Percentiles rank a stretch among this genome's conserved stretches.
phyloP scores from a whole-genome alignment of 2,888 invertebrate species.

The Athripsodes cinereus region DNA sequence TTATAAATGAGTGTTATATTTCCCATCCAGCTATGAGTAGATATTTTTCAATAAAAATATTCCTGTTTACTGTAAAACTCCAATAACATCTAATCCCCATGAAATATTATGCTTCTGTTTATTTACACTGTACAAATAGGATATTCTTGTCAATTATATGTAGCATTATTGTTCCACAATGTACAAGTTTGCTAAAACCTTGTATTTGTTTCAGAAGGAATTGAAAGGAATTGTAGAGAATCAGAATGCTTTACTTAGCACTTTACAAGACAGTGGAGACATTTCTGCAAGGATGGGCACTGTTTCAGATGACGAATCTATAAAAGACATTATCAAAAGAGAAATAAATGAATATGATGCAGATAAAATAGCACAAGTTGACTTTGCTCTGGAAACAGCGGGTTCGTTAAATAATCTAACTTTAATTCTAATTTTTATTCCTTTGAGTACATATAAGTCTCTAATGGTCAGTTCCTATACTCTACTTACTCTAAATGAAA shows the following conservation, averaged over 20 bases:
- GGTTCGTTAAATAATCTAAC: conserved; percentile 37
- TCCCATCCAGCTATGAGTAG: too few relatives aligned
- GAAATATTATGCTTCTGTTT: too few relatives aligned
- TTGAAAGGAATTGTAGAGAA: not conserved
- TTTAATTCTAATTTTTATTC: too few relatives aligned
- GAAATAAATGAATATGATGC: conserved; percentile 42
- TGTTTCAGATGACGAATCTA: not conserved
- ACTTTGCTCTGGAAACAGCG: conserved; percentile 58
- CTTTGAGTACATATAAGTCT: too few relatives aligned
- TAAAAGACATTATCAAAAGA: conserved; percentile 9
- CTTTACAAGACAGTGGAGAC: not conserved
- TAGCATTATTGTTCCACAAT: too few relatives aligned
- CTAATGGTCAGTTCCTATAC: not conserved
- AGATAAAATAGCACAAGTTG: conserved; percentile 56
- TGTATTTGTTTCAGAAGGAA: not conserved
- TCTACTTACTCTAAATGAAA: too few relatives aligned
- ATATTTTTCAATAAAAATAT: too few relatives aligned
- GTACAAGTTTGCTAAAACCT: not conserved
- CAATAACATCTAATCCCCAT: too few relatives aligned
- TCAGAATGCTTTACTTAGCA: not conserved
- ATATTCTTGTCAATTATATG: too few relatives aligned
- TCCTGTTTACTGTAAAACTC: too few relatives aligned
- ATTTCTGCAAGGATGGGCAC: not conserved
- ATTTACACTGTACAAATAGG: too few relatives aligned
- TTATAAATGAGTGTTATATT: not conserved